Base-by-base conservation (phyloP, 2,113 vertebrate species). In the Scopus umbretta region DNA sequence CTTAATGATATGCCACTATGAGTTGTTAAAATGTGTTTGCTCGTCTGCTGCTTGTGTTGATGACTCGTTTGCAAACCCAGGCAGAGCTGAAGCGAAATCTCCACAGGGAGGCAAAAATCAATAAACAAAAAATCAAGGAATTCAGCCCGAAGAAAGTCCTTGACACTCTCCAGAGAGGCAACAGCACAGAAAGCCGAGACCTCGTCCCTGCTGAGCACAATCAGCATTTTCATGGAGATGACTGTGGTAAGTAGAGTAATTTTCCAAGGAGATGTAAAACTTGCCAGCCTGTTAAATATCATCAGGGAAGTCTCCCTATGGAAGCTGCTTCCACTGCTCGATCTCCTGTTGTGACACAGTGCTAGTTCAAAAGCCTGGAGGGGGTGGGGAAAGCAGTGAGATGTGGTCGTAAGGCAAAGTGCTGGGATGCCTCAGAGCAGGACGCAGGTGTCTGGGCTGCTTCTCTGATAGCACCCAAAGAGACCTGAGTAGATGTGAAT, bases 1-100 rank as follows among this genome's bases (percentile, higher is more conserved):
- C 43, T 52, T 52, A 43, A 71, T 15, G 80, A 50, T 36, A 34
- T 3, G 30, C 74, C 5, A 1, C 0, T 0, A 12, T 0, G 43
- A 94, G 81, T 68, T 45, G 49, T 79, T 92, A 70, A 43, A 88
- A 75, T 5, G 2, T 5, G 42, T 79, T 92, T 1, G 0, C 72
- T 79, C 76, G 53, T 95, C 87, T 56, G 55, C 73, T 80, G 84
- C 66, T 79, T 4, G 17, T 75, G 90, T 50, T 96, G 71, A 92
- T 25, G 52, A 87, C 79, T 96, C 16, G 11, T 97, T 98, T 98
- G 92, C 96, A 96, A 97, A 95, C 73, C 14, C 98, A 98, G 95
- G 91, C 68, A n/a, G 97, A 98, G 94, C 53, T 96, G 93, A 98
- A 96, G 95, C 52, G 92, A 56, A 97, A 87, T 92, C 97, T 98